These are phyloP conservation scores for Macaria notata DNA, from an alignment of 2,888 invertebrate genomes.

Conservation along the genomic window DNA sequence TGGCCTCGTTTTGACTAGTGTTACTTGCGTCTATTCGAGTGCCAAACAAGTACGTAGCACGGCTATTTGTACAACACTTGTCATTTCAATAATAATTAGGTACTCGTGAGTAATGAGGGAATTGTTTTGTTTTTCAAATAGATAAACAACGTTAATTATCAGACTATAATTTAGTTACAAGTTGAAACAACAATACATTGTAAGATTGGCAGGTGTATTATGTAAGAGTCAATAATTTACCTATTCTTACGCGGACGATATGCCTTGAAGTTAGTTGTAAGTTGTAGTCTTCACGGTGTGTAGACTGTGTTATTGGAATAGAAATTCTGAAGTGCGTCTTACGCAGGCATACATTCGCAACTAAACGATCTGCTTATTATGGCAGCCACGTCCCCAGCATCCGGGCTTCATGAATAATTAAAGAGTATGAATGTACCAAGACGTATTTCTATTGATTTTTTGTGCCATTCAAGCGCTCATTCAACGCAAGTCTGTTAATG, in stretches of 20 bases:
- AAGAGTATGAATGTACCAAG: not conserved
- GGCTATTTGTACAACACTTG: conserved; percentile 17
- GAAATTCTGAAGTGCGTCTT: not conserved
- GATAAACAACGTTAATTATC: conserved; percentile 17
- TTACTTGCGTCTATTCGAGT: conserved; percentile 6
- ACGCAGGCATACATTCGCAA: not conserved
- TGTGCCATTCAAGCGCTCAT: not conserved
- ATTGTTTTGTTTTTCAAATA: conserved; percentile 24
- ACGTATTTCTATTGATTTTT: not conserved
- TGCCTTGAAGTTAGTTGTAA: not conserved
- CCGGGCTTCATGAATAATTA: conserved; percentile 47
- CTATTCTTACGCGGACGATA: no score
- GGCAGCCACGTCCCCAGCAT: conserved; percentile 43
- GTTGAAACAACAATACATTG: conserved; percentile 13
- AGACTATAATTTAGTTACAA: conserved; percentile 9
- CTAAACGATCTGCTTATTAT: conserved; percentile 40
- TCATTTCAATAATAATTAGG: conserved; percentile 20
- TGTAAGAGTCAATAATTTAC: not conserved
- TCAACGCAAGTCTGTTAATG: not conserved
- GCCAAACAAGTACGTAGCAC: conserved; percentile 15
- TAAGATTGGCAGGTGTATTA: conserved; percentile 1
- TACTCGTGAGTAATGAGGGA: conserved; percentile 22
- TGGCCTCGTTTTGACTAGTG: conserved; percentile 19
- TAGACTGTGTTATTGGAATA: conserved; percentile 1
- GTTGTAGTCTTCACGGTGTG: conserved; percentile 4